Conservation (phyloP, 2,888 invertebrate genomes). For the Allolobophora icterica region DNA sequence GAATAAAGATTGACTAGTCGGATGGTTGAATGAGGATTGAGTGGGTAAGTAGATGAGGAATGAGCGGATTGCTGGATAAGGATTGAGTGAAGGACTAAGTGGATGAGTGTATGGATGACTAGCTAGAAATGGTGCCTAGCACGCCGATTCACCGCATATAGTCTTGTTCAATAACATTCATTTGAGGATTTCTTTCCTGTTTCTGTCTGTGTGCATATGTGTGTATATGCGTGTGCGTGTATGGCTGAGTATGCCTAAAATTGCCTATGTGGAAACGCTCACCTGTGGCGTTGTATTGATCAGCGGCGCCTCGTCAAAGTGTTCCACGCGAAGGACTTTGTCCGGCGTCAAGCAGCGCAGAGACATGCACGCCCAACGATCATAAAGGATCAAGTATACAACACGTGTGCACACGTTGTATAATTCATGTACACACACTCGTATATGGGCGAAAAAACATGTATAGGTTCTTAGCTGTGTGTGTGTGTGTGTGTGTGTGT, state of each 20-base stretch:
- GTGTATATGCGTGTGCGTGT: neutral
- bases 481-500: too few species aligned
- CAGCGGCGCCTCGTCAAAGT: conserved; percentile 4
- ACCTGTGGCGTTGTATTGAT: conserved; percentile 12
- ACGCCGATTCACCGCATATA: neutral
- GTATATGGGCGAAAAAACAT: too few species aligned
- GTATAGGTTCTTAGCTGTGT: too few species aligned
- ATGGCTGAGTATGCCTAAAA: neutral
- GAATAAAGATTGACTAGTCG: neutral
- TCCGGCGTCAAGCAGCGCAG: neutral
- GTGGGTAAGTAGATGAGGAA: too few species aligned
- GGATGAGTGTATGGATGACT: neutral
- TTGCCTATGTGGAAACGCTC: neutral
- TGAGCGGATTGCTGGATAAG: too few species aligned
- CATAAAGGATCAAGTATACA: too few species aligned
- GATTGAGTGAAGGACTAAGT: neutral
- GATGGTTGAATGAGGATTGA: neutral
- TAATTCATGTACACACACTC: too few species aligned
- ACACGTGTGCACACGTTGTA: too few species aligned
- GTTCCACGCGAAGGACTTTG: neutral
- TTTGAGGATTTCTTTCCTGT: neutral
- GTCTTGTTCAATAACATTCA: neutral
- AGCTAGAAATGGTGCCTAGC: neutral
- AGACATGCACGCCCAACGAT: neutral
- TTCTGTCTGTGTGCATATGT: neutral